Conservation (phyloP, 2,888 invertebrate species). For the Tubulanus polymorphus region DNA sequence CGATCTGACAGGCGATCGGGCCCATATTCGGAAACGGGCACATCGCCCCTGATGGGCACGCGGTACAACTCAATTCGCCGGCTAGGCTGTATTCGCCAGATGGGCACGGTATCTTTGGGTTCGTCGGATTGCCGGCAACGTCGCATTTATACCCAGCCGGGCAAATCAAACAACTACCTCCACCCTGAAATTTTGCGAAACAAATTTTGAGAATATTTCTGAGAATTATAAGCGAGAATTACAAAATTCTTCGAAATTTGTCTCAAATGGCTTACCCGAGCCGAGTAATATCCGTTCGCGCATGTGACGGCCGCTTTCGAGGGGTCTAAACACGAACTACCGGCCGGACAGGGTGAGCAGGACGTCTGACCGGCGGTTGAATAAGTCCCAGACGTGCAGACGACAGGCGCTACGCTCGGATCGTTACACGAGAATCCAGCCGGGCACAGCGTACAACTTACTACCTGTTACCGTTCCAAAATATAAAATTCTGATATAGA, state of each 20-base stretch:
- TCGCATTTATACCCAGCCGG: neutral
- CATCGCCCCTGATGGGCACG: neutral
- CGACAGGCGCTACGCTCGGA: slow-evolving; percentile 17
- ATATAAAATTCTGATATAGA: no score
- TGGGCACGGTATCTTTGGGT: slow-evolving; percentile 7
- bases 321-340: slow-evolving; percentile 38
- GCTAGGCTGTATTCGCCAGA: neutral
- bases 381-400: slow-evolving; percentile 34
- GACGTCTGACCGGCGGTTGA: slow-evolving; percentile 28
- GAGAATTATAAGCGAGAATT: neutral
- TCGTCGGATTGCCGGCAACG: neutral
- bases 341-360: slow-evolving; percentile 37
- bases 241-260: neutral
- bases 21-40: neutral
- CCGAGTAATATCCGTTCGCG: slow-evolving; percentile 35
- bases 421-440: slow-evolving; percentile 32
- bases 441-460: slow-evolving; percentile 35
- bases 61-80: neutral
- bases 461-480: no score
- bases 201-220: neutral
- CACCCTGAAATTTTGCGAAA: neutral
- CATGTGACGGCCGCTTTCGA: slow-evolving; percentile 30
- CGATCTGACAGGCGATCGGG: neutral
- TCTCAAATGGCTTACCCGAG: slow-evolving; percentile 23
- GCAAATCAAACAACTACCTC: neutral